Percentiles rank a stretch among this genome's conserved stretches.
These are phyloP conservation scores for Linnaemya tessellans DNA, from an alignment of 2,888 invertebrate species.

Conservation along the genomic window DNA sequence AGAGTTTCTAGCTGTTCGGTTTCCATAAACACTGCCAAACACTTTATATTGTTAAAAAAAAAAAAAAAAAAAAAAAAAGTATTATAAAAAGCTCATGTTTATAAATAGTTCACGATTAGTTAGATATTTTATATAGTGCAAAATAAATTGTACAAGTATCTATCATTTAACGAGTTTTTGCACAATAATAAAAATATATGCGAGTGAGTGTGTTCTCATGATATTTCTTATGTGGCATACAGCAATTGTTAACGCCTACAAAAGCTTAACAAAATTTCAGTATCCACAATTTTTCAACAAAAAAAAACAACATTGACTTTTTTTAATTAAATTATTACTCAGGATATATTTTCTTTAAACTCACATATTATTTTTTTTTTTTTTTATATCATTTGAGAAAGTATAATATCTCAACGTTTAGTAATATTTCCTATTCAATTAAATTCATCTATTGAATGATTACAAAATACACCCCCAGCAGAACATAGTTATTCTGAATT, in stretches of 20 bases:
- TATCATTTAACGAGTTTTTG: constrained; percentile 50
- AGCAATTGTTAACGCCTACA: neutral
- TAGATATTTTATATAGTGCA: constrained; percentile 56
- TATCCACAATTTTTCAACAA: no score
- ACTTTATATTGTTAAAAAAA: constrained; percentile 66
- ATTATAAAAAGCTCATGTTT: constrained; percentile 37
- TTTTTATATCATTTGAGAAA: no score
- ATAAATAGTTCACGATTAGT: constrained; percentile 68
- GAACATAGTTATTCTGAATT: no score
- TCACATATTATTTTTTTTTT: no score
- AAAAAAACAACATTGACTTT: no score
- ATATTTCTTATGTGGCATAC: neutral
- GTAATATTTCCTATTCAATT: no score
- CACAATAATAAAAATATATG: constrained; percentile 18
- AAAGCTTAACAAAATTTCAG: neutral
- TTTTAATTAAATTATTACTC: no score
- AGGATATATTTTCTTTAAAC: no score
- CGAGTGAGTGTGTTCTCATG: neutral
- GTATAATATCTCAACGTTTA: no score
- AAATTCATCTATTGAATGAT: no score
- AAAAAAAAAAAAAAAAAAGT: no score
- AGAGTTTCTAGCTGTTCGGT: constrained; percentile 43
- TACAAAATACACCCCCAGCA: no score
- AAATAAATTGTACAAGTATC: constrained; percentile 44
- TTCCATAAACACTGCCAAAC: constrained; percentile 68